phyloP scores from a whole-genome alignment of 2,113 vertebrate genomes.

The Lagopus leucura region DNA sequence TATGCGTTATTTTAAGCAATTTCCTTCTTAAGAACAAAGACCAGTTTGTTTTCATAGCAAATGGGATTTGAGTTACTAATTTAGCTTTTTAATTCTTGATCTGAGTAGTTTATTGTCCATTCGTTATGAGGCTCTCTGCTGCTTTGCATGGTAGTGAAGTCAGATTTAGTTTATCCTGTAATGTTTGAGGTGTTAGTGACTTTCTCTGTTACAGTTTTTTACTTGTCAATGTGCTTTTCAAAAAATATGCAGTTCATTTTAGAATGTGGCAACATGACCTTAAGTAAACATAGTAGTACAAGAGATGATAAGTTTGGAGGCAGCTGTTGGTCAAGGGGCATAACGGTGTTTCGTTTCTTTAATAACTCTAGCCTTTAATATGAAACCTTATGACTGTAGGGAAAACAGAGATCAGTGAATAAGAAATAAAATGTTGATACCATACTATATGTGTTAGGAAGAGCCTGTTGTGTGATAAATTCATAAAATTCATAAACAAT shows the following conservation, averaged over 20 bases:
- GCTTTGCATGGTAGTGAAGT: neutral
- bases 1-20: neutral
- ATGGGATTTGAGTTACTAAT: slow-evolving; percentile 49
- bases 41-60: slow-evolving; percentile 42
- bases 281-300: neutral
- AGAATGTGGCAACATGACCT: neutral
- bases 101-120: neutral
- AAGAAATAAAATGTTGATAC: neutral
- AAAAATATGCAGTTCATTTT: neutral
- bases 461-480: neutral
- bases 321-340: neutral
- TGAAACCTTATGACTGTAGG: neutral
- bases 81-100: slow-evolving; percentile 53
- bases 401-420: neutral
- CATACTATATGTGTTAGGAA: neutral
- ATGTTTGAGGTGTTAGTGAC: neutral
- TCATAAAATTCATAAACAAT: neutral
- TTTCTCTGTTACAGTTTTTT: neutral
- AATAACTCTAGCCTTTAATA: neutral
- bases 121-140: slow-evolving; percentile 42
- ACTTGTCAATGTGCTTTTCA: neutral
- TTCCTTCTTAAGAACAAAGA: slow-evolving; percentile 42
- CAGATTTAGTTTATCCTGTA: slow-evolving; percentile 5
- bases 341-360: neutral
- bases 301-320: neutral